A percentile compares a stretch with the other conserved stretches of the same genome.
These are phyloP conservation scores for Diogma glabrata DNA, from an alignment of 2,888 invertebrate species.

Conservation along the genomic window DNA sequence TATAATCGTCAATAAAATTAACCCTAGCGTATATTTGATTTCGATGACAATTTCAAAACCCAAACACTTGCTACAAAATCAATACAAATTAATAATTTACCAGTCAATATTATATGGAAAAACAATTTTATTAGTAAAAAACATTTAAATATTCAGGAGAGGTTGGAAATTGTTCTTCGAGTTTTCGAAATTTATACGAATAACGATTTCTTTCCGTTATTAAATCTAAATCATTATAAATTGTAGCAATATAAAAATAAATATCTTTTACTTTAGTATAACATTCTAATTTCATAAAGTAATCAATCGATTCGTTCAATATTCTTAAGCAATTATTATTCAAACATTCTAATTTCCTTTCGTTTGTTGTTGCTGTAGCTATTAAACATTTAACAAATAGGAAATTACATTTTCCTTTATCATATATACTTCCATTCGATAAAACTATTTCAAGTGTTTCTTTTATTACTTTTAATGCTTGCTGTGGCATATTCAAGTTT, in stretches of 20 bases:
- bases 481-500: slow-evolving; percentile 61
- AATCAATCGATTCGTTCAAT: slow-evolving; percentile 51
- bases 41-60: too few relatives aligned
- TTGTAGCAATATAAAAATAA: slow-evolving; percentile 43
- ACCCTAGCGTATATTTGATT: too few relatives aligned
- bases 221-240: slow-evolving; percentile 63
- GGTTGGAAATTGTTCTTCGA: slow-evolving; percentile 59
- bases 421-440: slow-evolving; percentile 70
- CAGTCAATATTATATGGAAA: too few relatives aligned
- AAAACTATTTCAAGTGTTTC: slow-evolving; percentile 58
- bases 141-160: slow-evolving; percentile 32
- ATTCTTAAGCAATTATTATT: slow-evolving; percentile 37
- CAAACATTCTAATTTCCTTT: slow-evolving; percentile 40
- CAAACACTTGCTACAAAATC: too few relatives aligned
- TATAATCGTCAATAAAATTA: too few relatives aligned
- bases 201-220: slow-evolving; percentile 65
- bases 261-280: slow-evolving; percentile 59
- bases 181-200: slow-evolving; percentile 65
- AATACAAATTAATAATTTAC: too few relatives aligned
- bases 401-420: slow-evolving; percentile 63
- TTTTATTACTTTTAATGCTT: slow-evolving; percentile 59
- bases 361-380: slow-evolving; percentile 45
- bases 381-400: slow-evolving; percentile 68
- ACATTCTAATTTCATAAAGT: slow-evolving; percentile 65
- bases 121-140: too few relatives aligned